These are phyloP conservation scores for Poliocrania exsul DNA, from an alignment of 2,797 vertebrate genomes.

Conservation along the genomic window DNA sequence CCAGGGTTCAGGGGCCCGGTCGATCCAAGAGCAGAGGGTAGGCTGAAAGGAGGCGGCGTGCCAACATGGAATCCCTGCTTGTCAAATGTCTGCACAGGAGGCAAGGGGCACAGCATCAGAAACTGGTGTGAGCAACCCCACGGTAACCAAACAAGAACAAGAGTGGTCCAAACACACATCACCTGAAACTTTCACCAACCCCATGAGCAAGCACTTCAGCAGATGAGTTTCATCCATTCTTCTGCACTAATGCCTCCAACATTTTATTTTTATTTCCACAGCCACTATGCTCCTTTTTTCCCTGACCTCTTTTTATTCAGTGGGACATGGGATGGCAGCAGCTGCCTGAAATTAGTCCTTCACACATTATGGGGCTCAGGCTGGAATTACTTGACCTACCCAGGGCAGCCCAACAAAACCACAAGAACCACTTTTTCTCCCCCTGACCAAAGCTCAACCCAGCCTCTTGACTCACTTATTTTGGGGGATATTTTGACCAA, in stretches of 20 bases:
- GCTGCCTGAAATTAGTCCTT: background rate
- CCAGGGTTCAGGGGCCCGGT: slow-evolving; percentile 89
- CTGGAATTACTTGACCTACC: background rate
- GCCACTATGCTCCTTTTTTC: background rate
- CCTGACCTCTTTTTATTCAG: background rate
- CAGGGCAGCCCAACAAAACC: background rate
- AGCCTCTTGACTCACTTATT: background rate
- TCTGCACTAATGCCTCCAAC: background rate
- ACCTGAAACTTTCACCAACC: background rate
- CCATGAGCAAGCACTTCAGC: background rate
- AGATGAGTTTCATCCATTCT: background rate
- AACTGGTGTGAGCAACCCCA: background rate
- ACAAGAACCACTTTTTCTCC: background rate
- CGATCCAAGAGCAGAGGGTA: slow-evolving; percentile 91
- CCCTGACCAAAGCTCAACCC: background rate
- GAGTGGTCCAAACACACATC: background rate
- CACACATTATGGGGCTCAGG: background rate
- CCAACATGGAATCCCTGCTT: slow-evolving; percentile 70
- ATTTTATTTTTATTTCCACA: background rate
- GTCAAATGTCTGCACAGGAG: background rate
- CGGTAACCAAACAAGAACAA: background rate
- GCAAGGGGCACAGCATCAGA: background rate
- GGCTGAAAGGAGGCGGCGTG: slow-evolving; percentile 90
- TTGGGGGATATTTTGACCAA: background rate
- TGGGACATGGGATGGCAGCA: background rate